Evolutionary conservation across 2,113 vertebrate species (phyloP).

Genomic region (Ivindomyrus marchei): DNA sequence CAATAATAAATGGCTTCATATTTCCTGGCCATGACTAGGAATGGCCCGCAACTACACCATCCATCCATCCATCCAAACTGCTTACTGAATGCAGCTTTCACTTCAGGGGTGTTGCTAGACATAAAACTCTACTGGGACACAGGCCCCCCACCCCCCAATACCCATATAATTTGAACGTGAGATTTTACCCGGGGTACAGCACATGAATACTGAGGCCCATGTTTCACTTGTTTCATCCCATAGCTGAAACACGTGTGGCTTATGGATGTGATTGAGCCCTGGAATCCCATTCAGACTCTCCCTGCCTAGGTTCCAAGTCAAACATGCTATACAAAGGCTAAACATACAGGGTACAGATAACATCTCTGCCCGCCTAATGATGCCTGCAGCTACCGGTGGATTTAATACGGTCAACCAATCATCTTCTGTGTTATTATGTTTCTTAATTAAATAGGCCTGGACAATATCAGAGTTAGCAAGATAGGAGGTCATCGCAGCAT

Average conservation of each 20-base stretch:
- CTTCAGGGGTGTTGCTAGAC: neutral
- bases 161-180: too few species aligned
- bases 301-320: too few species aligned
- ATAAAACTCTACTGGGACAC: neutral
- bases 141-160: neutral
- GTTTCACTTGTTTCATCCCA: too few species aligned
- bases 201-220: too few species aligned
- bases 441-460: neutral
- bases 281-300: too few species aligned
- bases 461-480: neutral
- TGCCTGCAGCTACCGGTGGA: neutral
- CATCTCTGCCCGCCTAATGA: too few species aligned
- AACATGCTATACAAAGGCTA: too few species aligned
- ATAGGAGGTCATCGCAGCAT: neutral
- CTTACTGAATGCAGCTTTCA: neutral
- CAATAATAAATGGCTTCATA: neutral
- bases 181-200: too few species aligned
- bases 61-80: neutral
- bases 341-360: too few species aligned
- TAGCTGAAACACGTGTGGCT: too few species aligned
- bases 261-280: too few species aligned
- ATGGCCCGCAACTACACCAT: neutral
- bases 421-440: neutral
- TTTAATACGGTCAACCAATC: too few species aligned
- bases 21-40: neutral